Conservation (phyloP, 2,888 invertebrate species). For the Malthinus flaveolus region DNA sequence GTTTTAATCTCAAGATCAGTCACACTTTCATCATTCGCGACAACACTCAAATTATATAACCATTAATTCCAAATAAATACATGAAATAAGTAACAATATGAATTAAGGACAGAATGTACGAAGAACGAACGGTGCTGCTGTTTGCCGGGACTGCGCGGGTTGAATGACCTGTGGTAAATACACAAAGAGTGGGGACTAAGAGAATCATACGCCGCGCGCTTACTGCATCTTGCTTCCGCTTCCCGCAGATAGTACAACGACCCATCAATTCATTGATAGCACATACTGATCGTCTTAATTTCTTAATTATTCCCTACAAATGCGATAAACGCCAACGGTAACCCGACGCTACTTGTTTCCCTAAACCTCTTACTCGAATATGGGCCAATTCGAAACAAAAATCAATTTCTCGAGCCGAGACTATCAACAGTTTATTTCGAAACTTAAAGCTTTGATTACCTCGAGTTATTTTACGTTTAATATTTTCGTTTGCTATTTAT, state of each 20-base stretch:
- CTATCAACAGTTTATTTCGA: background rate
- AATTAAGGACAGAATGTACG: constrained; percentile 49
- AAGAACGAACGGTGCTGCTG: constrained; percentile 49
- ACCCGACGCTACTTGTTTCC: no score
- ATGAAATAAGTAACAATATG: constrained; percentile 48
- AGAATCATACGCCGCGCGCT: constrained; percentile 52
- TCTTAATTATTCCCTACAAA: background rate
- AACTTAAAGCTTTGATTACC: no score
- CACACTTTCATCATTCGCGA: constrained; percentile 27
- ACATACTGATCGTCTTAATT: constrained; percentile 13
- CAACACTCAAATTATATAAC: constrained; percentile 33
- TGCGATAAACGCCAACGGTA: no score
- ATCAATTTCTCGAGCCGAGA: background rate
- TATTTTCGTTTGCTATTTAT: no score
- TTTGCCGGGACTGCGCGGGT: constrained; percentile 54
- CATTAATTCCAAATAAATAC: constrained; percentile 38
- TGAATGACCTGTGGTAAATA: constrained; percentile 53
- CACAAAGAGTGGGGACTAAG: constrained; percentile 41
- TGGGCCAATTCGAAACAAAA: background rate
- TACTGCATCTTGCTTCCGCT: constrained; percentile 55
- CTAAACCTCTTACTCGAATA: no score
- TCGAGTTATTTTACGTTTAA: no score
- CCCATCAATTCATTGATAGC: constrained; percentile 41
- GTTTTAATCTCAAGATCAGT: constrained; percentile 26
- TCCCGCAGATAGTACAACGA: constrained; percentile 40